Conservation (phyloP, 2,113 vertebrate genomes). For the Odocoileus virginianus region DNA sequence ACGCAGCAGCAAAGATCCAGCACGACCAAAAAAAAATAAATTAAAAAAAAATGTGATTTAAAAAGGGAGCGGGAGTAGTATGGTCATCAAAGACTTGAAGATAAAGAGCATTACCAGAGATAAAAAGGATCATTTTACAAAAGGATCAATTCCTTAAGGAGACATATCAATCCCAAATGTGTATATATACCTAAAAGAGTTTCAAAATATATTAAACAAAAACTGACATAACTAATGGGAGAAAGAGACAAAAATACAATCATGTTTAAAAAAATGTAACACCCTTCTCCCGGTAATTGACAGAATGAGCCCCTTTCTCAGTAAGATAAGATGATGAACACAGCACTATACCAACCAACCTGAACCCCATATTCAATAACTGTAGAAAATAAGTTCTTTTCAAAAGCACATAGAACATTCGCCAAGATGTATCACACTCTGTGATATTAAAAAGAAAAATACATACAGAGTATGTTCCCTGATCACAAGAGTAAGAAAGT, state of each 20-base stretch:
- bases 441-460: not conserved
- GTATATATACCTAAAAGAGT: not conserved
- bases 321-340: not conserved
- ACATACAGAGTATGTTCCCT: not conserved
- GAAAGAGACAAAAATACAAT: not conserved
- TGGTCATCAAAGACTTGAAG: not conserved
- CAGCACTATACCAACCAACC: not conserved
- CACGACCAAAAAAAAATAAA: not conserved
- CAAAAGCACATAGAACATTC: not conserved
- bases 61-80: not conserved
- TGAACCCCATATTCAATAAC: not conserved
- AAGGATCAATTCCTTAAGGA: not conserved
- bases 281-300: not conserved
- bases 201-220: constrained; percentile 17
- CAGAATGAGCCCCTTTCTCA: not conserved
- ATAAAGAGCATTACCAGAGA: not conserved
- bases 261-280: not conserved
- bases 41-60: not conserved
- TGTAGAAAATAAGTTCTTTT: not conserved
- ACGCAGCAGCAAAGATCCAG: not conserved
- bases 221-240: not conserved
- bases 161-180: not conserved
- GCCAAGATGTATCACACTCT: not conserved
- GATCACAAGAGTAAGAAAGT: not conserved
- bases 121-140: not conserved